Evolutionary conservation across 2,888 invertebrate species (phyloP).

Genomic region (Rhabditoides inermis): DNA sequence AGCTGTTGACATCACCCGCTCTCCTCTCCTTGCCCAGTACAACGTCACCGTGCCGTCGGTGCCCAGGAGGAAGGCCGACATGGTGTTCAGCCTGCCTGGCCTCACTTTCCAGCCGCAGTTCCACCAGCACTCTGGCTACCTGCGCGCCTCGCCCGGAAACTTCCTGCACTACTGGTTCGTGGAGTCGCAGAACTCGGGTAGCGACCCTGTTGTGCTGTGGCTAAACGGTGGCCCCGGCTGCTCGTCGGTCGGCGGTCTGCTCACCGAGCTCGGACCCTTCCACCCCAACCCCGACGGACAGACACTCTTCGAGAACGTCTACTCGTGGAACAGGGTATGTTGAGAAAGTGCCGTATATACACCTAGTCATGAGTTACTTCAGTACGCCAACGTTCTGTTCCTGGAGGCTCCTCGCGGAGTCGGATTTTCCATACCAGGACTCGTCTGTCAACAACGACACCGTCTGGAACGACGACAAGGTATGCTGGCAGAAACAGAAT

Average conservation of each 20-base stretch:
- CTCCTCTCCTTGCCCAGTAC: slow-evolving; percentile 21
- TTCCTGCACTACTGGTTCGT: slow-evolving; percentile 56
- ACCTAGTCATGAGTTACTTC: background rate
- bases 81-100: slow-evolving; percentile 38
- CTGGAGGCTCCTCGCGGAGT: slow-evolving; percentile 58
- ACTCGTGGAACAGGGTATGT: slow-evolving; percentile 51
- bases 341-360: background rate
- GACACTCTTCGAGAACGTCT: slow-evolving; percentile 47
- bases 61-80: slow-evolving; percentile 25
- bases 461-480: slow-evolving; percentile 31
- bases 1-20: slow-evolving; percentile 17
- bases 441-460: slow-evolving; percentile 28
- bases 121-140: slow-evolving; percentile 55
- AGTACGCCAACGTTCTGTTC: slow-evolving; percentile 55
- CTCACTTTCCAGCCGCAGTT: slow-evolving; percentile 46
- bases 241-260: slow-evolving; percentile 45
- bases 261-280: slow-evolving; percentile 56
- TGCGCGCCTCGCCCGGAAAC: slow-evolving; percentile 40
- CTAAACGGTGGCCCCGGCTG: slow-evolving; percentile 40
- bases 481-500: background rate
- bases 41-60: slow-evolving; percentile 7
- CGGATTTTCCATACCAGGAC: slow-evolving; percentile 57
- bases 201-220: slow-evolving; percentile 53
- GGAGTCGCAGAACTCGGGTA: slow-evolving; percentile 52
- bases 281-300: slow-evolving; percentile 44